Conservation (phyloP, 2,888 invertebrate species). For the Drosophila greeni region DNA sequence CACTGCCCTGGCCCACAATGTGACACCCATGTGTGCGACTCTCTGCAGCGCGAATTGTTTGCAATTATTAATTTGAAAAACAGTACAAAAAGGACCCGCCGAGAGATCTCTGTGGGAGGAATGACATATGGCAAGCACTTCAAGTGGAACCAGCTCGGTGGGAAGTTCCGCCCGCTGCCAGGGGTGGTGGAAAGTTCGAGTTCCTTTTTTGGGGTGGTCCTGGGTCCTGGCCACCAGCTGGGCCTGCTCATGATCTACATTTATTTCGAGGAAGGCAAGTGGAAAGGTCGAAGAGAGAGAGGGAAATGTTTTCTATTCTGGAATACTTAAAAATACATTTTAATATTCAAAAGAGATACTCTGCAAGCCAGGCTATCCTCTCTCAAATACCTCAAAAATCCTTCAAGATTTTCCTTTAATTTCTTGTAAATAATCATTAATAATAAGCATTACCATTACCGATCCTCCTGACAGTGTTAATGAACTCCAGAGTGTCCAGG, state of each 20-base stretch:
- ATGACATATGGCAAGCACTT: slow-evolving; percentile 56
- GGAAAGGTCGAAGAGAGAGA: no score
- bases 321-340: no score
- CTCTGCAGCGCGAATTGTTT: slow-evolving; percentile 54
- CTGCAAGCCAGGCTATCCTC: not conserved
- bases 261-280: slow-evolving; percentile 20
- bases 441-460: no score
- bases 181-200: slow-evolving; percentile 25
- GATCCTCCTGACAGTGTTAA: slow-evolving; percentile 19
- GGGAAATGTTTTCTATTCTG: no score
- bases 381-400: not conserved
- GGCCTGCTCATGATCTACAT: slow-evolving; percentile 15
- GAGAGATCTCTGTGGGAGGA: slow-evolving; percentile 12
- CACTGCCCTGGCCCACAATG: slow-evolving; percentile 37
- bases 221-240: slow-evolving; percentile 20
- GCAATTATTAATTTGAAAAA: slow-evolving; percentile 68
- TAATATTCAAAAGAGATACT: not conserved
- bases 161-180: slow-evolving; percentile 41
- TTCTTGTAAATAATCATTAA: no score
- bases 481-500: slow-evolving; percentile 17
- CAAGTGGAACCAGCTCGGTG: slow-evolving; percentile 35
- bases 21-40: slow-evolving; percentile 59
- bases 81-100: slow-evolving; percentile 33
- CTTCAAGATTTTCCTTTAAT: not conserved
- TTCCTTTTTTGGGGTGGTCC: slow-evolving; percentile 26